Percentiles rank a stretch among this genome's conserved stretches.
phyloP scores from a whole-genome alignment of 2,797 vertebrate species.

The Halcyon badia region DNA sequence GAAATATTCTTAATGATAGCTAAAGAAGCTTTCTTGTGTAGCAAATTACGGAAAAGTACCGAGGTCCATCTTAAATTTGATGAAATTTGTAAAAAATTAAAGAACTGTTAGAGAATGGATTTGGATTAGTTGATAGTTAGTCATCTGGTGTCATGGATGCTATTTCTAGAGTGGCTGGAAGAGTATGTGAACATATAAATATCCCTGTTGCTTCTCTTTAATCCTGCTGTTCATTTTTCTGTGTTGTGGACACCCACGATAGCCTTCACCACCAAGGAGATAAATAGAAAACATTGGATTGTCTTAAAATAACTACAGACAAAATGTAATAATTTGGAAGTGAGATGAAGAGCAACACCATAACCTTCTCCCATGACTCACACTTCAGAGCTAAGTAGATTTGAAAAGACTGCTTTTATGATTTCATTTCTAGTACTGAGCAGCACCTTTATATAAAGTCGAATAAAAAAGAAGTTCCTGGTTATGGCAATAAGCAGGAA shows the following conservation, averaged over 20 bases:
- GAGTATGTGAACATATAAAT: background rate
- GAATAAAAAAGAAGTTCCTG: background rate
- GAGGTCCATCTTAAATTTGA: background rate
- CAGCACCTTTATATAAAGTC: background rate
- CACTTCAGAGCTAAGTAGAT: background rate
- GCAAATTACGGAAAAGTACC: background rate
- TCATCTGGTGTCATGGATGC: background rate
- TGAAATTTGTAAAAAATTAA: background rate
- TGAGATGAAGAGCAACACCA: accelerated
- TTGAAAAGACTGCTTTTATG: background rate
- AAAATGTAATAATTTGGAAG: background rate
- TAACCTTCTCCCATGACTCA: background rate
- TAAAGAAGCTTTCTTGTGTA: background rate
- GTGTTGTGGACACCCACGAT: background rate
- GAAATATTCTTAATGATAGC: background rate
- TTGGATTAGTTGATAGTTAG: background rate
- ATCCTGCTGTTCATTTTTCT: background rate
- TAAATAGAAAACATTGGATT: background rate
- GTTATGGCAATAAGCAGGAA: background rate
- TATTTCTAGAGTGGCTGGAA: background rate
- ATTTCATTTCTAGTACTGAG: background rate
- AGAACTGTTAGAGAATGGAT: background rate
- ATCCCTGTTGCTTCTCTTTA: background rate
- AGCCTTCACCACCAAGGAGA: background rate
- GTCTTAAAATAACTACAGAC: background rate